phyloP scores from a whole-genome alignment of 1,140 invertebrate genomes.

The Pseudomyrmex pallidus region DNA sequence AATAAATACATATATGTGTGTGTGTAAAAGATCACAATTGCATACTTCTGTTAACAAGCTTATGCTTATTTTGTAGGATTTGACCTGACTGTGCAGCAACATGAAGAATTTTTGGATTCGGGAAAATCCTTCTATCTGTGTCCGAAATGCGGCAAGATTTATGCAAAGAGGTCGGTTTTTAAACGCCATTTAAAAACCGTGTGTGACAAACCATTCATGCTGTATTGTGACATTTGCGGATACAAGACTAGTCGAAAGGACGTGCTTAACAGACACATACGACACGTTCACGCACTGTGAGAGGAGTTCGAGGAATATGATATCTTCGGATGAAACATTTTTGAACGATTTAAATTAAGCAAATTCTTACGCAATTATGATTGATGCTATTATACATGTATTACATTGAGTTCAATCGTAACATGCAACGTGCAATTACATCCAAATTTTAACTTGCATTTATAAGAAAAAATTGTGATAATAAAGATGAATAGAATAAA shows the following conservation, averaged over 20 bases:
- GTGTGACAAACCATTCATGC: constrained; percentile 85
- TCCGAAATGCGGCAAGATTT: constrained; percentile 81
- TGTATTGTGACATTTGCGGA: constrained; percentile 85
- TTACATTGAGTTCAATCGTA: neutral
- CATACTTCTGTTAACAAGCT: neutral
- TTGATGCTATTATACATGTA: neutral
- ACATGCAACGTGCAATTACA: no score
- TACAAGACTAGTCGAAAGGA: constrained; percentile 85
- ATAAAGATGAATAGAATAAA: no score
- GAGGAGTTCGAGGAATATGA: neutral
- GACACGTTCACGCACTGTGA: constrained; percentile 52
- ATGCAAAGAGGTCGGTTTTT: constrained; percentile 80
- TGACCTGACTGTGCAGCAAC: neutral
- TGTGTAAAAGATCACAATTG: no score
- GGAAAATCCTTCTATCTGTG: constrained; percentile 72
- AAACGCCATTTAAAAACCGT: constrained; percentile 84
- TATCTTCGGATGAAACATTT: neutral
- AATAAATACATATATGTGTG: no score
- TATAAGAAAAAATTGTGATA: no score
- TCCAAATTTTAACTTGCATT: no score
- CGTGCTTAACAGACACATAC: constrained; percentile 84
- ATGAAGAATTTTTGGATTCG: constrained; percentile 34
- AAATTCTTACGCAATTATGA: neutral
- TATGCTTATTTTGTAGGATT: constrained; percentile 65
- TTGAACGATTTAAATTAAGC: neutral